A percentile compares a stretch with the other conserved stretches of the same genome.
phyloP scores from a whole-genome alignment of 2,797 vertebrate genomes.

The Zenarchopterus dispar region DNA sequence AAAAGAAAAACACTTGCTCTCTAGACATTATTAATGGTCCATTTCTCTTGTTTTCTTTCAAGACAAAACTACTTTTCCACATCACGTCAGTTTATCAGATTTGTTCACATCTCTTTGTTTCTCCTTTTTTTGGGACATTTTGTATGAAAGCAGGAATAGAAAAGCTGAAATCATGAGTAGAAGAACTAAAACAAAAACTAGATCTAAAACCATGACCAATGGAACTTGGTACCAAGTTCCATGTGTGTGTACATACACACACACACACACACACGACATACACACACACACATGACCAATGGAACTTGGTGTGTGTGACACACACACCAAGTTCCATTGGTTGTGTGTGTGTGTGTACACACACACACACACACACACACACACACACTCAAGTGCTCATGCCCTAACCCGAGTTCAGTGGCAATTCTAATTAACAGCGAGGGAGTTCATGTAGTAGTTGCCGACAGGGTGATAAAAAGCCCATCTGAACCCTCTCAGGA shows the following conservation, averaged over 20 bases:
- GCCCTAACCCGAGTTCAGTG: conserved; percentile 44
- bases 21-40: neutral
- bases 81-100: neutral
- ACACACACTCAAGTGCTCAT: conserved; percentile 12
- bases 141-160: no score
- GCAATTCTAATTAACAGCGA: conserved; percentile 72
- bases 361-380: conserved; percentile 20
- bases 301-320: no score
- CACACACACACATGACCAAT: conserved; percentile 26
- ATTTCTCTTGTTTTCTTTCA: neutral
- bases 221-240: no score
- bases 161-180: no score
- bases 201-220: no score
- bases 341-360: no score
- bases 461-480: conserved; percentile 74
- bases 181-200: no score
- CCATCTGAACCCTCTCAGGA: conserved; percentile 74
- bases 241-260: no score
- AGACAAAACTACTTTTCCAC: neutral
- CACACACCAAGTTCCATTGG: no score
- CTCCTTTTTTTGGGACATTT: neutral
- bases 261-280: conserved; percentile 15
- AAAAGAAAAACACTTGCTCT: neutral
- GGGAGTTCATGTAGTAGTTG: conserved; percentile 68
- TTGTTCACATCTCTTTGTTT: conserved; percentile 7